Conservation (phyloP, 2,797 vertebrate species). For the Dendrocincla tyrannina region DNA sequence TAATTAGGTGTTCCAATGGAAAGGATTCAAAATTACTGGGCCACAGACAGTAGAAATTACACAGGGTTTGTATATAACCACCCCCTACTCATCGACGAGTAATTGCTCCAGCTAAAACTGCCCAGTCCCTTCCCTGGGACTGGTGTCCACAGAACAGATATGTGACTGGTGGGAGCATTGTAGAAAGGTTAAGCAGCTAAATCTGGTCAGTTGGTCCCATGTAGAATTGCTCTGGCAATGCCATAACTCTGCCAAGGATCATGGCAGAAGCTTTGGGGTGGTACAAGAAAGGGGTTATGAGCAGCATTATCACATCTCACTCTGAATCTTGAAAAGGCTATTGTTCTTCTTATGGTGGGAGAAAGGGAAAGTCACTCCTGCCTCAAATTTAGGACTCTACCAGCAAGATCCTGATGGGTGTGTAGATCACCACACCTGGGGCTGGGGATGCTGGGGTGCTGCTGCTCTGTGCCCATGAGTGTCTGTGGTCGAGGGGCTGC, state of each 20-base stretch:
- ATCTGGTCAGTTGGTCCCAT: not conserved
- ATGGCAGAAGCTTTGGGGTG: not conserved
- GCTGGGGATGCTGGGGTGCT: accelerated
- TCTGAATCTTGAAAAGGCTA: not conserved
- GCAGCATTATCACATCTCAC: not conserved
- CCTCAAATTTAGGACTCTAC: not conserved
- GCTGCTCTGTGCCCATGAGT: not conserved
- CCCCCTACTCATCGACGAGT: not conserved
- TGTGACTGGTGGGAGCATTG: not conserved
- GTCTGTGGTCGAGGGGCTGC: not conserved
- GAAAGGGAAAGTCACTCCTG: not conserved
- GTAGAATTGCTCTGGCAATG: accelerated
- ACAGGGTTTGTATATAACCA: not conserved
- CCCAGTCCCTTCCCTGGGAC: not conserved
- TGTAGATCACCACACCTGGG: not conserved
- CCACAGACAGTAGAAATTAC: not conserved
- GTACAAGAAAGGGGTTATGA: not conserved
- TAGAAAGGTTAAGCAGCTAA: not conserved
- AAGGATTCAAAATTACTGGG: not conserved
- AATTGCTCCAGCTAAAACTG: not conserved
- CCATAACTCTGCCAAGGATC: accelerated
- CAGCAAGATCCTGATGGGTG: not conserved
- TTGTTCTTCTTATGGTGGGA: not conserved
- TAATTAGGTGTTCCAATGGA: not conserved
- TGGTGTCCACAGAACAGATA: not conserved